Evolutionary conservation across 2,888 invertebrate genomes (phyloP), one percentile per base, ranked within the genome.

Genomic region (Yponomeuta sedellus): DNA sequence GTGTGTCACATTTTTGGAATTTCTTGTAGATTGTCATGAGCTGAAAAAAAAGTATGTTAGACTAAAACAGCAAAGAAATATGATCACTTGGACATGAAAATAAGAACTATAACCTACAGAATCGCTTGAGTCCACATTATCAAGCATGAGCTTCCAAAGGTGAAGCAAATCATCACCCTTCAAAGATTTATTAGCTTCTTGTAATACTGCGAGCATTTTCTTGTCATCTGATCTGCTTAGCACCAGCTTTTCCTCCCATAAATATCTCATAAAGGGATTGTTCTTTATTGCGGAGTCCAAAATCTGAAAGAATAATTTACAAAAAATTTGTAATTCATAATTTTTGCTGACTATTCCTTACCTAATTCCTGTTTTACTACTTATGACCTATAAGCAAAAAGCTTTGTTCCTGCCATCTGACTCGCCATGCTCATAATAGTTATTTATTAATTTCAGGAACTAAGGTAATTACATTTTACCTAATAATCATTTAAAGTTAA

Each of bases 1-100:
- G 80, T 73, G 84, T 83, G 69, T 92, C 91, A 74, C 92, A 91
- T 70, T 82, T 87, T 67, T 93, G 79, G 67, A 88, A 84, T 70
- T 82, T 87, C 66, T 80, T 80, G 69, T 82, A 79, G 52, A 89
- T 74, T 64, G 74, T 81, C 64, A 84, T 84, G 1, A 92, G 68
- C 92, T 92, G 79, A 64, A 86, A 88, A 25, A 19, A 16, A 44
- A 64, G 16, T 22, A 52, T 64, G 11, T 64, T 64, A 64, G 12
- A 44, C 39, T 62, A 28, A 62, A 62, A 34, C 19, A 10, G 12
- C 19, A 19, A 19, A 62, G 25, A 28, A 1, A 62, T 6, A 5
- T 61, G 3, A 25, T 28, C 3, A 5, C 2, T 22, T n/a, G 2
- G n/a, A 28, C 20, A 58, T 19, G 10, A 58, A 58, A 58, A 52